Percentiles rank a stretch among this genome's conserved stretches.
phyloP scores from a whole-genome alignment of 2,888 invertebrate species.

The Anodontia alba region DNA sequence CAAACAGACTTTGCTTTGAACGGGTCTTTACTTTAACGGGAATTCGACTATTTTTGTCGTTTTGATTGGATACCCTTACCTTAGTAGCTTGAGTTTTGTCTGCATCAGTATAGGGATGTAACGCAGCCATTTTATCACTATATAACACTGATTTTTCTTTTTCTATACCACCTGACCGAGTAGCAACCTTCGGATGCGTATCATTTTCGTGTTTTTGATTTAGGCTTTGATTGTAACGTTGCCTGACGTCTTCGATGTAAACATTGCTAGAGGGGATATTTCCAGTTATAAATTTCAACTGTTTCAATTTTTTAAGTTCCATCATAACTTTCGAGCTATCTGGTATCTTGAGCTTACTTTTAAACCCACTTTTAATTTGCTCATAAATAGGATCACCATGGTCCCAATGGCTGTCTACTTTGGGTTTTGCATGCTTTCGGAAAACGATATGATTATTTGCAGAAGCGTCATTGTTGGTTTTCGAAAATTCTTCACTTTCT shows the following conservation, averaged over 20 bases:
- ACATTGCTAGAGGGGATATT: slow-evolving; percentile 31
- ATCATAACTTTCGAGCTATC: not conserved
- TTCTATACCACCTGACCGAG: not conserved
- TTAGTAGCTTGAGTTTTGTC: not conserved
- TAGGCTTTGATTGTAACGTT: not conserved
- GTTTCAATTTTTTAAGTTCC: slow-evolving; percentile 14
- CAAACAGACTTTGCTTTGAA: not conserved
- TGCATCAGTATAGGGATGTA: not conserved
- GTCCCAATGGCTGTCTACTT: slow-evolving; percentile 41
- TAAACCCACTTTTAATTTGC: slow-evolving; percentile 38
- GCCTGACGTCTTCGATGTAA: slow-evolving; percentile 40
- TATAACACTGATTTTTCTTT: not conserved
- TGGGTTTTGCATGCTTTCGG: not conserved
- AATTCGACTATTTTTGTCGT: not conserved
- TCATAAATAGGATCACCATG: slow-evolving; percentile 31
- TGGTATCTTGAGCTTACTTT: slow-evolving; percentile 22
- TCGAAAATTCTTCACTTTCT: not conserved
- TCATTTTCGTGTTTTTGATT: not conserved
- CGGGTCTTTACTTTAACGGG: not conserved
- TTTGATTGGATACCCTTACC: not conserved
- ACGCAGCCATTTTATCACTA: not conserved
- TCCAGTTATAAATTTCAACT: slow-evolving; percentile 7
- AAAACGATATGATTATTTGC: not conserved
- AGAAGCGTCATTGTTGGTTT: not conserved
- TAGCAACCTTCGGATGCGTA: not conserved